Evolutionary conservation across 2,888 invertebrate genomes (phyloP).

Genomic region (Podotricha telesiphe): DNA sequence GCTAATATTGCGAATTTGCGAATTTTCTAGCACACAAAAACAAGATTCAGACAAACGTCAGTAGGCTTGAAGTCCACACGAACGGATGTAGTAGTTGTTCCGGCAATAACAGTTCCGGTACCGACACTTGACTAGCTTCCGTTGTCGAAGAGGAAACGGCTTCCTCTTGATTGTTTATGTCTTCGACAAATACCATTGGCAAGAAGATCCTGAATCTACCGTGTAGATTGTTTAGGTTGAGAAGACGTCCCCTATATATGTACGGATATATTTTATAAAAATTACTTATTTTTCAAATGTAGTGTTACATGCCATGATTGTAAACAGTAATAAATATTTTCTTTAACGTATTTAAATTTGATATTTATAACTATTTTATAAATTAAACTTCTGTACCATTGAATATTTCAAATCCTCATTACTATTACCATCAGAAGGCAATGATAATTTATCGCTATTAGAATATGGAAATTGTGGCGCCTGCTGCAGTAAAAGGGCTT

Average conservation of each 20-base stretch:
- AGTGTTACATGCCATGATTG: too few relatives aligned
- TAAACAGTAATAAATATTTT: not conserved
- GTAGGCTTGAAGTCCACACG: conserved; percentile 75
- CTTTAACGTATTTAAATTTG: not conserved
- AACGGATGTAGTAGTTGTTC: conserved; percentile 79
- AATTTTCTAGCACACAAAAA: conserved; percentile 23
- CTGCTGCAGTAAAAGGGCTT: conserved; percentile 59
- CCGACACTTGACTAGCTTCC: conserved; percentile 79
- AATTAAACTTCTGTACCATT: conserved; percentile 7
- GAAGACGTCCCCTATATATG: not conserved
- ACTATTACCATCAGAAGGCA: conserved; percentile 54
- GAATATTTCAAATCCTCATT: conserved; percentile 41
- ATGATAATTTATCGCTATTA: conserved; percentile 69
- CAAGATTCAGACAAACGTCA: conserved; percentile 39
- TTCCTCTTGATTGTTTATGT: conserved; percentile 78
- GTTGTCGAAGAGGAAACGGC: conserved; percentile 72
- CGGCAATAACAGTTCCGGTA: conserved; percentile 81
- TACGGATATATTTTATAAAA: not conserved
- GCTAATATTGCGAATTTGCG: too few relatives aligned
- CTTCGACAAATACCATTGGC: conserved; percentile 53
- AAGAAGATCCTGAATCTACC: conserved; percentile 25
- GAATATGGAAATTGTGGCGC: conserved; percentile 67
- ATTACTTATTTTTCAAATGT: too few relatives aligned
- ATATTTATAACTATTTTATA: not conserved
- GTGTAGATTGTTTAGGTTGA: not conserved